Percentiles rank a stretch among this genome's conserved stretches.
phyloP scores from a whole-genome alignment of 2,888 invertebrate species.

The Molanna angustata region DNA sequence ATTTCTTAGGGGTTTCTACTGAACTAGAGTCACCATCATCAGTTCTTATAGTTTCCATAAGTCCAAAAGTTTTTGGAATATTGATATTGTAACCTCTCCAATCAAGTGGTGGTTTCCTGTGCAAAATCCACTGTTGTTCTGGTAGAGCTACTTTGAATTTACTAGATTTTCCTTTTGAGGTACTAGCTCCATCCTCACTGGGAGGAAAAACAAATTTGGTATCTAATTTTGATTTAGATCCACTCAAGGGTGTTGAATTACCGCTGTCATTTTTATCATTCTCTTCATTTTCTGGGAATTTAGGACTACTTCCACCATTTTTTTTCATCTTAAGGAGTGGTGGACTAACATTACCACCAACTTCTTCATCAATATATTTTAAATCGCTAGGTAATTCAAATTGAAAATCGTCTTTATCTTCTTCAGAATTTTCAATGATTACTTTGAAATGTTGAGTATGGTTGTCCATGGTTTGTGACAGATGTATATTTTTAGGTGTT shows the following conservation, averaged over 20 bases:
- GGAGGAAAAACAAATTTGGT: slow-evolving; percentile 26
- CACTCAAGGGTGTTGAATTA: slow-evolving; percentile 20
- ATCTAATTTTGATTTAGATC: slow-evolving; percentile 11
- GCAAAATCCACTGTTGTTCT: slow-evolving; percentile 46
- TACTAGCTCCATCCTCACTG: slow-evolving; percentile 14
- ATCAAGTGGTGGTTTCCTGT: slow-evolving; percentile 40
- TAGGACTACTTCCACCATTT: slow-evolving; percentile 29
- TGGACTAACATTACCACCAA: slow-evolving; percentile 21
- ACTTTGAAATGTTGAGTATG: slow-evolving; percentile 16
- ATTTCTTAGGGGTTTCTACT: slow-evolving; percentile 35
- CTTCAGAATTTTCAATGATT: slow-evolving; percentile 10
- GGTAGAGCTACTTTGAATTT: slow-evolving; percentile 43
- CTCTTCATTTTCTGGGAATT: slow-evolving; percentile 24
- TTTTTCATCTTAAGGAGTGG: slow-evolving; percentile 25
- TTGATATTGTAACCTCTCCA: slow-evolving; percentile 42
- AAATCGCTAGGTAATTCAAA: slow-evolving; percentile 28
- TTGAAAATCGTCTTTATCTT: slow-evolving; percentile 25
- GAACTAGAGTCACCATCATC: slow-evolving; percentile 45
- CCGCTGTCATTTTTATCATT: slow-evolving; percentile 29
- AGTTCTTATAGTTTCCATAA: slow-evolving; percentile 38
- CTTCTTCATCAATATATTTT: slow-evolving; percentile 27
- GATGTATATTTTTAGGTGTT: slow-evolving; percentile 1
- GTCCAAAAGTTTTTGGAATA: slow-evolving; percentile 47
- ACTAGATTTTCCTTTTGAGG: slow-evolving; percentile 10
- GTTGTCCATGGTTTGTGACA: slow-evolving; percentile 11